Base-by-base conservation (phyloP, 2,888 invertebrate genomes). In the Dendrolimus houi region DNA sequence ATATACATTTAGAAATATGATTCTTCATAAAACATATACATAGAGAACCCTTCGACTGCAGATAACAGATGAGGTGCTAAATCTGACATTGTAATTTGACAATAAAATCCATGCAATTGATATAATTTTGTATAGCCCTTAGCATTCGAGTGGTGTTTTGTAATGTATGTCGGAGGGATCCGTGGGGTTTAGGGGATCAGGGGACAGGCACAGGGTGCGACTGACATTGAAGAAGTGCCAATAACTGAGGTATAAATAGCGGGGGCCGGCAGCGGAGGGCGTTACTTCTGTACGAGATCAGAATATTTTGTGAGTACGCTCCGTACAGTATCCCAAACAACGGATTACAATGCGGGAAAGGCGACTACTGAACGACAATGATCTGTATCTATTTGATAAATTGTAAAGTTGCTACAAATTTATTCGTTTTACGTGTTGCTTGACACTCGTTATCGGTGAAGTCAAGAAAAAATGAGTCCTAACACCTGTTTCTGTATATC, bases 141-240 rank as follows among this genome's bases (percentile, higher is more conserved):
- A 81, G 78, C 73, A 83, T 85, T 85, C 85, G 79, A 81, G 84
- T 80, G 80, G 83, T 82, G 85, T 84, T 75, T 75, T 74, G 81
- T 86, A 87, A 87, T 87, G 85, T 83, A 81, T 86, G 87, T 83
- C 68, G 76, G 74, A 75, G 78, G 79, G 74, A 77, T 74, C 77
- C 67, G 68, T 65, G 70, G 78, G 79, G 83, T 75, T 79, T 77
- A 75, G 75, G 74, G 83, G 80, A 77, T 79, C 76, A 79, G 77
- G 83, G 85, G 80, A 79, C 75, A 77, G 74, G 74, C 81, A 71
- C 86, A 86, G 91, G 91, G 90, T 91, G 91, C 89, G 90, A 76
- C 84, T 91, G 91, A 91, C 91, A 91, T 88, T 91, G 91, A 91
- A 91, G 91, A 90, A 91, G 91, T 91, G 91, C 87, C 91, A 90